Evolutionary conservation across 2,888 invertebrate genomes (phyloP), one percentile per base, ranked within the genome.

Genomic region (Drosophila siamana): DNA sequence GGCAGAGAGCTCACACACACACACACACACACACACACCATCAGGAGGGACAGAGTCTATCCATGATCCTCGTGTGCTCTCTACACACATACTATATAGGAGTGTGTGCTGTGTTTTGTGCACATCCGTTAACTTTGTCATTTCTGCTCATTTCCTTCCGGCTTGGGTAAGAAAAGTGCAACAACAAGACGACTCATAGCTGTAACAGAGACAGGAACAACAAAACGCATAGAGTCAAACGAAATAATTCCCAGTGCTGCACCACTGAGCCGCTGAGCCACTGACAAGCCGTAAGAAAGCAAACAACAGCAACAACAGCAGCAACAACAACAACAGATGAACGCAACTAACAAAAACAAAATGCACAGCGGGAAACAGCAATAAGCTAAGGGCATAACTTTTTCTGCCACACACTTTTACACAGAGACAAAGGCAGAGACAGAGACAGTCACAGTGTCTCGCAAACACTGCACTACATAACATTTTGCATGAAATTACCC

Each of bases 41-140:
- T 43, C 26, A 61, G 52, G 19, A 44, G 54, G 8, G 28, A 22
- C 55, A 38, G 7, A 46, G 55, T 15, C 30, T 55, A 30, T 55
- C 6, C 55, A 16, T 36, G 36, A 28, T 43, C 16, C 19, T 55
- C 16, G 16, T 28, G n/a, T 13, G 22, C 40, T 24, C n/a, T 13
- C 19, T 55, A 16, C 26, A 13, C 36, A 6, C n/a, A n/a, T n/a
- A 41, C 15, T 60, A 4, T 55, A 19, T 52, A 47, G 54, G 46
- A 64, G 66, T 75, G 80, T 75, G 83, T 78, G 48, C 59, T 74
- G 74, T 80, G 72, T 72, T 87, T 82, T 89, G 83, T 85, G 81
- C 80, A 82, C 88, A 89, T 89, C 89, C 89, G 89, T 85, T 89
- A 84, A 88, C 89, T 89, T 89, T 88, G 88, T 80, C 88, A 87